These are phyloP conservation scores for Diorhabda elongata DNA, from an alignment of 1,140 invertebrate species.

Conservation along the genomic window DNA sequence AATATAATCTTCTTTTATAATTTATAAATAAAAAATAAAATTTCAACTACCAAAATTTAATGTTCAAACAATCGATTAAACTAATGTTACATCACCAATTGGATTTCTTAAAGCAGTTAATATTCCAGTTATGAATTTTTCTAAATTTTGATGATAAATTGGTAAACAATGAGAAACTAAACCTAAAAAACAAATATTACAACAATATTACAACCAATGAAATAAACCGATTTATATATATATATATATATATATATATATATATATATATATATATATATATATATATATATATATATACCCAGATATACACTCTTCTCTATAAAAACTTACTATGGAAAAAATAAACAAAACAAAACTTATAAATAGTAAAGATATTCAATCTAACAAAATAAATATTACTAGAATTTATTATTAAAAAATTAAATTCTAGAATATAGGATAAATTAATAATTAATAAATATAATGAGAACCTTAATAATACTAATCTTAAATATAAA, in stretches of 20 bases:
- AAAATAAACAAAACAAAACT: slow-evolving; percentile 59
- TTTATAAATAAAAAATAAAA: slow-evolving; percentile 52
- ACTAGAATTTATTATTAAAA: slow-evolving; percentile 50
- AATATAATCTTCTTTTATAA: slow-evolving; percentile 47
- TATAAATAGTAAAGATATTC: slow-evolving; percentile 57
- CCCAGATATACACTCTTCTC: slow-evolving; percentile 54
- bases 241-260: slow-evolving; percentile 44
- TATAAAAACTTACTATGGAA: slow-evolving; percentile 58
- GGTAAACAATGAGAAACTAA: slow-evolving; percentile 63
- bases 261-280: slow-evolving; percentile 40
- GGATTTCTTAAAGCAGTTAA: slow-evolving; percentile 61
- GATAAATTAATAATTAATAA: slow-evolving; percentile 49
- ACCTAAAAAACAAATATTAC: no score
- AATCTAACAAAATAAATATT: slow-evolving; percentile 55
- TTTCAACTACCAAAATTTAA: slow-evolving; percentile 52
- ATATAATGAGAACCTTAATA: slow-evolving; percentile 46
- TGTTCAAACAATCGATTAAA: slow-evolving; percentile 53
- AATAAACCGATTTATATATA: slow-evolving; percentile 54
- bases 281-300: slow-evolving; percentile 44
- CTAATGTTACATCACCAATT: slow-evolving; percentile 57
- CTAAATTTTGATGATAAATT: slow-evolving; percentile 61
- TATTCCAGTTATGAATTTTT: slow-evolving; percentile 59
- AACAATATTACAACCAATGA: slow-evolving; percentile 58
- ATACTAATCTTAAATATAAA: slow-evolving; percentile 44
- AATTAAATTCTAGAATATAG: slow-evolving; percentile 52